A percentile compares a stretch with the other conserved stretches of the same genome.
Conservation (phyloP, 2,888 invertebrate species). For the Endotricha flammealis region DNA sequence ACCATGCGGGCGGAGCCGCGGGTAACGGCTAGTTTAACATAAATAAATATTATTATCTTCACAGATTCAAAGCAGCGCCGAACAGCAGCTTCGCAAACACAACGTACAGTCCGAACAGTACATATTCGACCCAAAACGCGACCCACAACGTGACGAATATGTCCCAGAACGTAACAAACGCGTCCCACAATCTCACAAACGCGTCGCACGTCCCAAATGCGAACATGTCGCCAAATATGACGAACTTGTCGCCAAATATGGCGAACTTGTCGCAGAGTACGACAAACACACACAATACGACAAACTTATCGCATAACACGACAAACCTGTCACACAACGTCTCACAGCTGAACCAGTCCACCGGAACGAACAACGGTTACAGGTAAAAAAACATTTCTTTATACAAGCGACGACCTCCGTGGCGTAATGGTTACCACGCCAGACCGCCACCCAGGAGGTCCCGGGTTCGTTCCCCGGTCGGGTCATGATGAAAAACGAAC, state of each 20-base stretch:
- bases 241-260: conserved; percentile 26
- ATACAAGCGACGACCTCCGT: too few relatives aligned
- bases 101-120: conserved; percentile 66
- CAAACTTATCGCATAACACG: conserved; percentile 29
- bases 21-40: too few relatives aligned
- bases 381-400: too few relatives aligned
- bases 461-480: too few relatives aligned
- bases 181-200: conserved; percentile 36
- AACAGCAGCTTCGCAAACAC: conserved; percentile 67
- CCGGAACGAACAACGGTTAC: conserved; percentile 29
- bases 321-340: conserved; percentile 43
- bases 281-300: conserved; percentile 38
- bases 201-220: conserved; percentile 39
- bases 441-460: too few relatives aligned
- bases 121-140: conserved; percentile 44
- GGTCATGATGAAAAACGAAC: too few relatives aligned
- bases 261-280: conserved; percentile 30
- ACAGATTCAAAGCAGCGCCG: conserved; percentile 56
- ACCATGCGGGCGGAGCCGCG: too few relatives aligned
- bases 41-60: too few relatives aligned
- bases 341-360: conserved; percentile 49
- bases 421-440: too few relatives aligned
- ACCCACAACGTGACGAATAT: conserved; percentile 37
- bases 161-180: conserved; percentile 36
- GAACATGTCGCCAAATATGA: conserved; percentile 37